Conservation (phyloP, 1,140 invertebrate species). For the Heliconius melpomene region DNA sequence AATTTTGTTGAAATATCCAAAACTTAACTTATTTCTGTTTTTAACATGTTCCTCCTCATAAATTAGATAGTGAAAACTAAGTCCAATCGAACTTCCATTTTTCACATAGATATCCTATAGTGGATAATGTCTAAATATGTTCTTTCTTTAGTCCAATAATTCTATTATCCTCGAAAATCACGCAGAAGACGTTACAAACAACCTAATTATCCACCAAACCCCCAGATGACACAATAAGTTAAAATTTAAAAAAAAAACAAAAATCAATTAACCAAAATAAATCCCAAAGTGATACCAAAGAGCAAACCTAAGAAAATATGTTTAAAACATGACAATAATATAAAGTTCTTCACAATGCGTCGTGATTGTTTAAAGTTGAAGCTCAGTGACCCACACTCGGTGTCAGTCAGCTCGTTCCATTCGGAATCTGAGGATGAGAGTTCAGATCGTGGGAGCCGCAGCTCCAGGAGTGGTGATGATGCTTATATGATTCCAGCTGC, state of each 20-base stretch:
- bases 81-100: too few relatives aligned
- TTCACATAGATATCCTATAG: too few relatives aligned
- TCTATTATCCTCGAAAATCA: background rate
- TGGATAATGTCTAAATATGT: too few relatives aligned
- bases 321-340: slow-evolving; percentile 37
- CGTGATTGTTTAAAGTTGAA: slow-evolving; percentile 75
- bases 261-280: slow-evolving; percentile 34
- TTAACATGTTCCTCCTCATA: too few relatives aligned
- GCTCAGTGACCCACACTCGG: slow-evolving; percentile 72
- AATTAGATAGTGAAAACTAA: too few relatives aligned
- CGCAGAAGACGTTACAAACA: background rate
- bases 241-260: too few relatives aligned
- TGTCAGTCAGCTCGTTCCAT: slow-evolving; percentile 59
- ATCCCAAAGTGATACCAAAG: slow-evolving; percentile 57
- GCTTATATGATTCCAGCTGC: slow-evolving; percentile 49
- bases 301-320: slow-evolving; percentile 44
- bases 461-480: slow-evolving; percentile 51
- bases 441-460: slow-evolving; percentile 52
- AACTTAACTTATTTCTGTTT: too few relatives aligned
- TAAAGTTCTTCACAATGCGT: slow-evolving; percentile 56
- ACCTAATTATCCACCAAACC: background rate
- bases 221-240: slow-evolving; percentile 22
- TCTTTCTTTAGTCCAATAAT: too few relatives aligned
- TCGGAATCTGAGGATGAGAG: slow-evolving; percentile 76
- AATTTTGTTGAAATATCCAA: too few relatives aligned